phyloP scores from a whole-genome alignment of 2,797 vertebrate genomes.

The Neosalanx taihuensis region DNA sequence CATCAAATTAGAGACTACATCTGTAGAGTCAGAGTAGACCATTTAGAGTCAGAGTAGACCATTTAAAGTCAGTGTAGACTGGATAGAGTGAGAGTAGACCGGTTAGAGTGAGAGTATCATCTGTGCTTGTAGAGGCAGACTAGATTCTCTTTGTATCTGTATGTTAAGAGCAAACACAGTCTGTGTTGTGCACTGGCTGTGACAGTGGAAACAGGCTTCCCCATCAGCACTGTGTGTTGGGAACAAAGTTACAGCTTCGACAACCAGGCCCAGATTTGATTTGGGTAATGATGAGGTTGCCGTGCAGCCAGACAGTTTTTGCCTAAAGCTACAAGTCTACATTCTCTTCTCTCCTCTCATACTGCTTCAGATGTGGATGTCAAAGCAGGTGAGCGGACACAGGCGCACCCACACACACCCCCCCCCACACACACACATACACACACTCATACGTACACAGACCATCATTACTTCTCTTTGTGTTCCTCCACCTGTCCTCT shows the following conservation, averaged over 20 bases:
- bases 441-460: not conserved
- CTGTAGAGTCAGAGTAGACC: too few relatives aligned
- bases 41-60: not conserved
- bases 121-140: too few relatives aligned
- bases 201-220: conserved; percentile 32
- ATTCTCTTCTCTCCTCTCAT: conserved; percentile 24
- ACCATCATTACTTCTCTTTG: not conserved
- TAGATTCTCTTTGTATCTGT: conserved; percentile 1
- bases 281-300: not conserved
- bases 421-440: not conserved
- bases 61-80: too few relatives aligned
- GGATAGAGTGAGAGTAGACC: not conserved
- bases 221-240: not conserved
- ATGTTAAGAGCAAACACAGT: conserved; percentile 29
- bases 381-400: conserved; percentile 58
- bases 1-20: not conserved
- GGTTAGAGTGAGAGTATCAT: not conserved
- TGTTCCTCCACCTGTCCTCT: not conserved
- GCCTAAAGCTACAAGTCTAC: conserved; percentile 9
- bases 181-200: conserved; percentile 27
- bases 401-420: not conserved
- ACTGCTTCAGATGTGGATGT: conserved; percentile 51
- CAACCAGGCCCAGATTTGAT: too few relatives aligned
- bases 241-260: not conserved
- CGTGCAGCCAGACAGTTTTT: not conserved